phyloP scores from a whole-genome alignment of 2,113 vertebrate species.

The Alouatta palliata region DNA sequence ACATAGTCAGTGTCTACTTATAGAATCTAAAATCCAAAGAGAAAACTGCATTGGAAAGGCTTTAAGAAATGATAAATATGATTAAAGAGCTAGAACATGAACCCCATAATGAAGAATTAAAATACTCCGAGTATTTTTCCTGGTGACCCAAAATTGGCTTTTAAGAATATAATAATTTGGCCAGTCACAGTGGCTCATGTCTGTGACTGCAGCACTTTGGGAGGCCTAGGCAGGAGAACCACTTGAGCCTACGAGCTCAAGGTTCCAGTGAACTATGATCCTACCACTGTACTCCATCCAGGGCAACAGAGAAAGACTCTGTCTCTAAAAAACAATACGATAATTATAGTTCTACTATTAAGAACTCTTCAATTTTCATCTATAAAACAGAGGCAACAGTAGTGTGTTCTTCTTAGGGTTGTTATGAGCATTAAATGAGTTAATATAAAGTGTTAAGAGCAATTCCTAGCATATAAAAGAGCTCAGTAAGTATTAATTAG shows the following conservation, averaged over 20 bases:
- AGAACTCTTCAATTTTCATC: background rate
- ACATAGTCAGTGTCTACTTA: background rate
- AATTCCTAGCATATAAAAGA: background rate
- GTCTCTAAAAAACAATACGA: background rate
- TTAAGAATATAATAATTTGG: background rate
- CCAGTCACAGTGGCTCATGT: too few relatives aligned
- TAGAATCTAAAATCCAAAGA: slow-evolving; percentile 13
- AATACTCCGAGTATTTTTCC: background rate
- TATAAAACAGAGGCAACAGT: background rate
- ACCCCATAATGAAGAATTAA: background rate
- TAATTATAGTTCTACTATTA: background rate
- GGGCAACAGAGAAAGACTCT: too few relatives aligned
- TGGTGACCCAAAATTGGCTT: background rate
- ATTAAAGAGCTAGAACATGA: background rate
- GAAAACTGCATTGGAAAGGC: background rate
- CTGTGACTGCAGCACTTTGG: too few relatives aligned
- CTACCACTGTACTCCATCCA: too few relatives aligned
- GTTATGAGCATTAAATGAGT: background rate
- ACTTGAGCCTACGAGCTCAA: too few relatives aligned
- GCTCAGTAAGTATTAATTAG: background rate
- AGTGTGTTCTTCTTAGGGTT: background rate
- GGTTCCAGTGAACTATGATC: too few relatives aligned
- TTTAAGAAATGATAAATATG: background rate
- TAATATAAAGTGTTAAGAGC: background rate
- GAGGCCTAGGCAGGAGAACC: too few relatives aligned